phyloP scores from a whole-genome alignment of 2,113 vertebrate species.

The Dasyornis broadbenti region DNA sequence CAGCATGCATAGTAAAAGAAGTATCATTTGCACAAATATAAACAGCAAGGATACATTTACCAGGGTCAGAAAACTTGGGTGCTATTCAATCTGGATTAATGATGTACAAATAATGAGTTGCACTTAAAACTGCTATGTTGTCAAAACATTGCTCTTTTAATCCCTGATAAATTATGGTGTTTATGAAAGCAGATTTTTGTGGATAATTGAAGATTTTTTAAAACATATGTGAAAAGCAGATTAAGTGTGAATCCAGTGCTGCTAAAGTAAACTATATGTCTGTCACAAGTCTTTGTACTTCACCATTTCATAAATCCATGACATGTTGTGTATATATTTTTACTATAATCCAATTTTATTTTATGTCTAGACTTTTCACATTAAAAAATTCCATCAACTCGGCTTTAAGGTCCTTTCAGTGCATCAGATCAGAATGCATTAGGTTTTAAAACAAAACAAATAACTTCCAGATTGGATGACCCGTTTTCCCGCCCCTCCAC shows the following conservation, averaged over 20 bases:
- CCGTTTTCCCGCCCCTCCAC: not conserved
- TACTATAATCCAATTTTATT: slow-evolving; percentile 52
- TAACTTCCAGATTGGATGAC: not conserved
- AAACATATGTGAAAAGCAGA: slow-evolving; percentile 64
- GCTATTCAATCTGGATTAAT: slow-evolving; percentile 67
- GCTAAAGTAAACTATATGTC: slow-evolving; percentile 60
- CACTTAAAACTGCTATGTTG: slow-evolving; percentile 67
- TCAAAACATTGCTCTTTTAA: slow-evolving; percentile 76
- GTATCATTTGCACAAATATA: slow-evolving; percentile 56
- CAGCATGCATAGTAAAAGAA: slow-evolving; percentile 33
- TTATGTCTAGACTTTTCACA: slow-evolving; percentile 29
- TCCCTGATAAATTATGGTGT: slow-evolving; percentile 72
- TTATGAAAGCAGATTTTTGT: slow-evolving; percentile 68
- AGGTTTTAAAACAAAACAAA: slow-evolving; percentile 28
- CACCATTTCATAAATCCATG: slow-evolving; percentile 58
- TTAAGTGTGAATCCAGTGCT: slow-evolving; percentile 57
- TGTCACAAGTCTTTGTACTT: slow-evolving; percentile 31
- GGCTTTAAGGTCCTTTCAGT: slow-evolving; percentile 37
- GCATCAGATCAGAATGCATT: not conserved
- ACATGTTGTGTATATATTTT: slow-evolving; percentile 24
- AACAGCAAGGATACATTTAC: slow-evolving; percentile 43
- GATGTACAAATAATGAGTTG: slow-evolving; percentile 66
- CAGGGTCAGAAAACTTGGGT: slow-evolving; percentile 53
- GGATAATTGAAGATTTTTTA: slow-evolving; percentile 66
- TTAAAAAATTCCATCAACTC: not conserved